Evolutionary conservation across 2,888 invertebrate genomes (phyloP).

Genomic region (Dichetophora obliterata): DNA sequence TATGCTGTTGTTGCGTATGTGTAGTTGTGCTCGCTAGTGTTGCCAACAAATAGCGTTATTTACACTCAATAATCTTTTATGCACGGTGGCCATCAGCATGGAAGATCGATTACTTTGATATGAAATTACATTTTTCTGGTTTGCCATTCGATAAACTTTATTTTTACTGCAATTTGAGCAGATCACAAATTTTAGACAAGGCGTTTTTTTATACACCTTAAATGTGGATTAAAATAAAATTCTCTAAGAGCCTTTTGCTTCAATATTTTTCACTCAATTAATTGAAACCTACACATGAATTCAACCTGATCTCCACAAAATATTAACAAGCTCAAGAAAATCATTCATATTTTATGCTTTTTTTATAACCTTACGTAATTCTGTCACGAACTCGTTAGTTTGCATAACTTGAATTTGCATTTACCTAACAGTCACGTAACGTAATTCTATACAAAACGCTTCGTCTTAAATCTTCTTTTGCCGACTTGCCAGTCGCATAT

Average conservation of each 20-base stretch:
- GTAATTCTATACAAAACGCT: no score
- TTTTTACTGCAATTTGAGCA: neutral
- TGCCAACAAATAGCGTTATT: neutral
- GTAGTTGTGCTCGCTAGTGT: neutral
- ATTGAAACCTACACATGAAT: neutral
- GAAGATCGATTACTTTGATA: slow-evolving; percentile 22
- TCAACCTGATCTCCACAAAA: neutral
- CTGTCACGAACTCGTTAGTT: no score
- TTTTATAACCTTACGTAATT: no score
- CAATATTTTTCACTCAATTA: neutral
- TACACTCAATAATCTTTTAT: neutral
- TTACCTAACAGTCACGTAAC: no score
- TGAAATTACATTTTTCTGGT: slow-evolving; percentile 2
- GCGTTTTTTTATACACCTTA: no score
- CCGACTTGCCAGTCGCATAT: neutral
- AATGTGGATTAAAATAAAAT: no score
- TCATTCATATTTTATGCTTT: no score
- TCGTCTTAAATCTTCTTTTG: neutral
- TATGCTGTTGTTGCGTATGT: no score
- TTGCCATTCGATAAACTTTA: neutral
- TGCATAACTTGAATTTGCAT: no score
- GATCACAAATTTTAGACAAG: neutral
- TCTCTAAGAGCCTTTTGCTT: no score
- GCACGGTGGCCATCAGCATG: neutral
- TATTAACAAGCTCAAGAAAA: neutral